These are phyloP conservation scores for Barnardius zonarius DNA, from an alignment of 2,113 vertebrate species.

Conservation along the genomic window DNA sequence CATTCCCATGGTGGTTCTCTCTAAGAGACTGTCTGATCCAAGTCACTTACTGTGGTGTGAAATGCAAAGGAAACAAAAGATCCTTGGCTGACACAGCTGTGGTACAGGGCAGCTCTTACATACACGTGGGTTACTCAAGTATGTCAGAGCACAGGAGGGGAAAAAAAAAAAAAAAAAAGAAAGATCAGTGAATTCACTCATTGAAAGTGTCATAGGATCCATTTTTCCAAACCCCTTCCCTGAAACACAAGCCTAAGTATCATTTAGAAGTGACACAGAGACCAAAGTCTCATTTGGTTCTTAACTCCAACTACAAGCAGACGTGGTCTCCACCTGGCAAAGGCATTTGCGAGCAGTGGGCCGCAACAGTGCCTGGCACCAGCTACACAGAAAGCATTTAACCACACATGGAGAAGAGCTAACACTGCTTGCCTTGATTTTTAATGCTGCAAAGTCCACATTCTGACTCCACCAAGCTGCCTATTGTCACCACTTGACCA, in stretches of 20 bases:
- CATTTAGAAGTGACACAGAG: background rate
- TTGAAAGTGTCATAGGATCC: background rate
- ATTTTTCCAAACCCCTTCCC: background rate
- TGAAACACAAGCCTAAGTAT: background rate
- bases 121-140: background rate
- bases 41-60: background rate
- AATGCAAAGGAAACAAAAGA: background rate
- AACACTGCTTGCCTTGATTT: conserved; percentile 2
- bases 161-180: background rate
- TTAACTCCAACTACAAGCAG: conserved; percentile 9
- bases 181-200: background rate
- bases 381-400: conserved; percentile 10
- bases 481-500: conserved; percentile 3
- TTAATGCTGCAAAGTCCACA: background rate
- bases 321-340: conserved; percentile 16
- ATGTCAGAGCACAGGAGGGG: background rate
- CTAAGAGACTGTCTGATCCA: background rate
- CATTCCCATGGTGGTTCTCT: background rate
- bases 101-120: background rate
- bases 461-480: background rate
- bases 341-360: conserved; percentile 33
- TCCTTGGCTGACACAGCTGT: background rate
- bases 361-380: background rate
- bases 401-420: conserved; percentile 32
- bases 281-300: background rate